Evolutionary conservation across 2,888 invertebrate genomes (phyloP).

Genomic region (Apotomis capreana): DNA sequence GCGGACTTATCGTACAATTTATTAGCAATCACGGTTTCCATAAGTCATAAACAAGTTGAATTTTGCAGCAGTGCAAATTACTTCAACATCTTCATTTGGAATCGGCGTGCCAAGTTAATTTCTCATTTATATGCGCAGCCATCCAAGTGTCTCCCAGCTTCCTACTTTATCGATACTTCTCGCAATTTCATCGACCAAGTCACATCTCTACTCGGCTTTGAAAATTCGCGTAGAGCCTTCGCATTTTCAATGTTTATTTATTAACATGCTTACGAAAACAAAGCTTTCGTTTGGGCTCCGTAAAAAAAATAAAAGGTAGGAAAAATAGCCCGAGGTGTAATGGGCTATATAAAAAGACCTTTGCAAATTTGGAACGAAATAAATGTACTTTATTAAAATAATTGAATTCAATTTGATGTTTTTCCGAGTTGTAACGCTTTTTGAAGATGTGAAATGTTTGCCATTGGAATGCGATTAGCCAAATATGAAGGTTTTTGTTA

Average conservation of each 20-base stretch:
- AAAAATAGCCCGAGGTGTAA: conserved; percentile 35
- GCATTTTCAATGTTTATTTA: conserved; percentile 44
- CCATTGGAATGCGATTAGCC: conserved; percentile 1
- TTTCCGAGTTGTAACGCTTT: conserved; percentile 1
- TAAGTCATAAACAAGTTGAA: no score
- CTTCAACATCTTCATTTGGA: no score
- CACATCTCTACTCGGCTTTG: conserved; percentile 36
- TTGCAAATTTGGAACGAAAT: conserved; percentile 18
- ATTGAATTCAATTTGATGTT: conserved; percentile 32
- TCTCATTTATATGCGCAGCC: no score
- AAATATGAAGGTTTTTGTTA: not conserved
- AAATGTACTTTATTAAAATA: conserved; percentile 33
- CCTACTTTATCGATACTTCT: conserved; percentile 38
- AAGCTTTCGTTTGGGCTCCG: conserved; percentile 41
- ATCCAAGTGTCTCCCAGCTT: not conserved
- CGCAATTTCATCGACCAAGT: conserved; percentile 25
- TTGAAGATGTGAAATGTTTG: not conserved
- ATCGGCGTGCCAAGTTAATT: no score
- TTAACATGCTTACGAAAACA: conserved; percentile 47
- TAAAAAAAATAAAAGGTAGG: conserved; percentile 30
- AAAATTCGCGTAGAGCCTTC: conserved; percentile 43
- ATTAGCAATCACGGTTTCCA: no score
- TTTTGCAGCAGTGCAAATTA: no score
- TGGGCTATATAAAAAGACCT: conserved; percentile 31
- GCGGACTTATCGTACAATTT: no score